phyloP scores from a whole-genome alignment of 2,888 invertebrate species.

The Linyphia triangularis region DNA sequence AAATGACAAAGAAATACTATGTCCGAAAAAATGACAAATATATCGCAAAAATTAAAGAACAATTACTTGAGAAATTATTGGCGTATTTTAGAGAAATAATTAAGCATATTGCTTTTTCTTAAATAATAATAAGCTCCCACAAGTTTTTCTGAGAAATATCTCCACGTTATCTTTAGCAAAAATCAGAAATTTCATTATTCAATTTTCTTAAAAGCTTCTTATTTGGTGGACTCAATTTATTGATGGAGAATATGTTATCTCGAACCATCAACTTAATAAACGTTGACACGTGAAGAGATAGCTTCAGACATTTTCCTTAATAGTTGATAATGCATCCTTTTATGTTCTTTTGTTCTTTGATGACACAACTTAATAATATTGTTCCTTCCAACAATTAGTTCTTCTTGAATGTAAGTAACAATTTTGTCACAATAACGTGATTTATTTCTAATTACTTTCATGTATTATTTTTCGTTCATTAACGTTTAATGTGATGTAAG shows the following conservation, averaged over 20 bases:
- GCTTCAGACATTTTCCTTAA: slow-evolving; percentile 40
- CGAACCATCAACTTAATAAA: slow-evolving; percentile 49
- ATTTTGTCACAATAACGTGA: background rate
- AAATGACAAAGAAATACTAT: too few relatives aligned
- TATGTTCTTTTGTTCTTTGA: slow-evolving; percentile 14
- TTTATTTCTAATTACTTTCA: background rate
- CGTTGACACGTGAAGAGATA: slow-evolving; percentile 27
- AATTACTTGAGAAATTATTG: too few relatives aligned
- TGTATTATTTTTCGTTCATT: background rate
- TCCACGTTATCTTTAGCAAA: too few relatives aligned
- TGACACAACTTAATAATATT: background rate
- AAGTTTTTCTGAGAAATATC: too few relatives aligned
- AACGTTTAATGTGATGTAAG: background rate
- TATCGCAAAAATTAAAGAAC: too few relatives aligned
- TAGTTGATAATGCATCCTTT: background rate
- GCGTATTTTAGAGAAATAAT: too few relatives aligned
- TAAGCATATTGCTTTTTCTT: too few relatives aligned
- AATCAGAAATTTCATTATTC: background rate
- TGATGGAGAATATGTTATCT: slow-evolving; percentile 22
- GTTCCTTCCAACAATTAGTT: background rate
- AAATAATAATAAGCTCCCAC: too few relatives aligned
- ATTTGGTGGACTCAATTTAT: slow-evolving; percentile 20
- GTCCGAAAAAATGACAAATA: too few relatives aligned
- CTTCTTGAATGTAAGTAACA: background rate
- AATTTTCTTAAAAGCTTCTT: slow-evolving; percentile 56